Conservation (phyloP, 1,140 invertebrate species). For the Conus betulinus region DNA sequence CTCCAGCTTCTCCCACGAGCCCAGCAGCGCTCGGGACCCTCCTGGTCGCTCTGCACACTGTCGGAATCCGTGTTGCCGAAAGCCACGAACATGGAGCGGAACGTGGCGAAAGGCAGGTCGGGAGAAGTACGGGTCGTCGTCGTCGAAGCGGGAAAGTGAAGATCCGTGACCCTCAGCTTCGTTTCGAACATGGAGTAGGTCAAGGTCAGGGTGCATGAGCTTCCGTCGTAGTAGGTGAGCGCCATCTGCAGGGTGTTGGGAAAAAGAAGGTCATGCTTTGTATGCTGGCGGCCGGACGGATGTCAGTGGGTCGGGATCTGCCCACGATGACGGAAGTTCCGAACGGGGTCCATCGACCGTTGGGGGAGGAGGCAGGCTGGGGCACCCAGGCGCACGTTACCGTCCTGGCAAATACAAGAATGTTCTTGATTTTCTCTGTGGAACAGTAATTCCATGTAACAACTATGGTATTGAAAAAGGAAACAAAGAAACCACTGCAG, state of each 20-base stretch:
- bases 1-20: background rate
- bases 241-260: conserved; percentile 13
- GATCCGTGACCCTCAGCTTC: background rate
- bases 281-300: conserved; percentile 3
- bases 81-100: conserved; percentile 35
- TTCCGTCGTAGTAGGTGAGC: conserved; percentile 32
- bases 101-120: conserved; percentile 8
- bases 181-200: conserved; percentile 2
- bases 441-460: too few species aligned
- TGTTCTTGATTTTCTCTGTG: background rate
- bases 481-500: too few species aligned
- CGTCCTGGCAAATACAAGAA: conserved; percentile 10
- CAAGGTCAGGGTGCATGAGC: conserved; percentile 24
- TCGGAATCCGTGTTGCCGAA: conserved; percentile 30
- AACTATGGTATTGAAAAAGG: too few species aligned
- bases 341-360: background rate
- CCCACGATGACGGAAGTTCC: conserved; percentile 17
- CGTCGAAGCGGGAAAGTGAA: background rate
- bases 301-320: background rate
- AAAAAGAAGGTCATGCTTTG: background rate
- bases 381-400: conserved; percentile 25
- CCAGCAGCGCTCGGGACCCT: conserved; percentile 22
- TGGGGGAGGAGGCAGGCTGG: conserved; percentile 8
- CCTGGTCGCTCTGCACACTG: conserved; percentile 25
- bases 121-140: too few species aligned